These are phyloP conservation scores for Apis florea DNA, from an alignment of 1,140 invertebrate genomes.

Conservation along the genomic window DNA sequence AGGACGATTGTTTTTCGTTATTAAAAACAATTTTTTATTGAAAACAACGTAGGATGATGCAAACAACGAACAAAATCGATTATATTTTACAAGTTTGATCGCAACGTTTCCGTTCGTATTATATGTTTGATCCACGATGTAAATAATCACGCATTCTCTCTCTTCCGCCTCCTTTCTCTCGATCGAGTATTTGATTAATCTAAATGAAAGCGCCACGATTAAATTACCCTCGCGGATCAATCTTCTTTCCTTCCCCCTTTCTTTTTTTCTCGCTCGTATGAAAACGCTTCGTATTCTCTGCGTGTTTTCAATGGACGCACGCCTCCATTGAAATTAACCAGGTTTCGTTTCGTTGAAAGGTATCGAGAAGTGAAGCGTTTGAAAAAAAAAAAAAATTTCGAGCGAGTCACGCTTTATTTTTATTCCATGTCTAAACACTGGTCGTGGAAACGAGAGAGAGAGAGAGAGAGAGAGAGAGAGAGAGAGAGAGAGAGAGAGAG, in stretches of 20 bases:
- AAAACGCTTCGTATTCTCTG: too few relatives aligned
- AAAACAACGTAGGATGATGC: too few relatives aligned
- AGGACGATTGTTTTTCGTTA: too few relatives aligned
- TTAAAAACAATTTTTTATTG: too few relatives aligned
- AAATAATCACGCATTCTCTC: not conserved
- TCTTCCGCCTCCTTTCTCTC: not conserved
- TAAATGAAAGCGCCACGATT: not conserved
- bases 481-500: too few relatives aligned
- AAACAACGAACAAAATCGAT: too few relatives aligned
- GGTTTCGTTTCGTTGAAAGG: not conserved
- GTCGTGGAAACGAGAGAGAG: not conserved
- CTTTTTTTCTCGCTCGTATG: not conserved
- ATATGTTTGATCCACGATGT: too few relatives aligned
- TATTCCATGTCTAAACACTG: not conserved
- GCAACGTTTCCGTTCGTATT: too few relatives aligned
- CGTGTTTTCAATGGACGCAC: not conserved
- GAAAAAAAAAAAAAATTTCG: not conserved
- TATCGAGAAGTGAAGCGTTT: not conserved
- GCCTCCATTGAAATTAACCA: not conserved
- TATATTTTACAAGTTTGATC: too few relatives aligned
- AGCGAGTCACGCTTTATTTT: not conserved
- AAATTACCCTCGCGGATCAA: not conserved
- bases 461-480: too few relatives aligned
- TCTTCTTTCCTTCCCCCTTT: not conserved
- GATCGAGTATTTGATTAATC: not conserved